Evolutionary conservation across 2,797 vertebrate genomes (phyloP), one percentile per base, ranked within the genome.

Genomic region (Megalops cyprinoides): DNA sequence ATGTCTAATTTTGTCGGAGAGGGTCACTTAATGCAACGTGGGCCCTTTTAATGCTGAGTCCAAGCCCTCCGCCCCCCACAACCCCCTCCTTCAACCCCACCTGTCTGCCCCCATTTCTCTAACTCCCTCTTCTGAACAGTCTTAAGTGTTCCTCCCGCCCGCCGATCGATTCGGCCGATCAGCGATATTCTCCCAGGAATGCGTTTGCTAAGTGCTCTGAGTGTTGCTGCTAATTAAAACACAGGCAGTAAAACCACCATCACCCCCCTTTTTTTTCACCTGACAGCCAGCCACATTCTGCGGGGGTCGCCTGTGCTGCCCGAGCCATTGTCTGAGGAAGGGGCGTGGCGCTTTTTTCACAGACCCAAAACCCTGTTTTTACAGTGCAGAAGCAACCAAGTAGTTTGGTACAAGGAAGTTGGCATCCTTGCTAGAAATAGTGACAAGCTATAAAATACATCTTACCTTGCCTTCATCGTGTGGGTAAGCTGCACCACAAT

Each of bases 201-300:
- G 53, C 74, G 67, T 83, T 60, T 42, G 81, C 74, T 87, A 84
- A 89, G 84, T 86, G 84, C 82, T 86, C 71, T 84, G 58, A 78
- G 80, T 82, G 82, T 86, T 86, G 79, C 80, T 83, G 46, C 67
- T 90, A 87, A 90, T 87, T 87, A 87, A 88, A 87, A 81, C 67
- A 73, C 31, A 49, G 42, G 44, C 42, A 34, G 37, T 65, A 51
- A 79, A 58, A 75, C 60, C 79, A 42, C 67, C 37, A 46, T 65
- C 62, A 10, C 53, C 37, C 53, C 34, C 53, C 8, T 31, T 7
- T 9, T 44, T n/a, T 48, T 85, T 60, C 77, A 80, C 81, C 76
- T 79, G 60, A 79, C 71, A 51, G 58, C 18, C 62, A 62, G 44
- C 75, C 37, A 9, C 73, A 58, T n/a, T 62, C 76, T 23, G n/a